Conservation (phyloP, 2,888 invertebrate species). For the Terebella lapidaria region DNA sequence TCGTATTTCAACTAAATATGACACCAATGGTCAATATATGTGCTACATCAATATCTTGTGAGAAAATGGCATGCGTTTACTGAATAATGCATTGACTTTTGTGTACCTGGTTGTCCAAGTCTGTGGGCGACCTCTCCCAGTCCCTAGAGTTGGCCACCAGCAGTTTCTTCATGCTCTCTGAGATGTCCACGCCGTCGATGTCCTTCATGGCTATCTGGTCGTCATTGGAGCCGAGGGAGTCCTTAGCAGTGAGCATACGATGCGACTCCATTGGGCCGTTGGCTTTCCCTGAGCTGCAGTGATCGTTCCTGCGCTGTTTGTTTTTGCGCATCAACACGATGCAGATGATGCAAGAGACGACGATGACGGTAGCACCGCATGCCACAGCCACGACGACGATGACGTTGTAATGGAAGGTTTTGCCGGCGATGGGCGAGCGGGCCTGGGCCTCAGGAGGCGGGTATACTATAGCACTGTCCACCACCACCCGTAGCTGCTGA, state of each 20-base stretch:
- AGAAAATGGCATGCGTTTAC: too few species aligned
- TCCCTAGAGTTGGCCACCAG: not conserved
- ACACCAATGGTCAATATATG: too few species aligned
- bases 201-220: not conserved
- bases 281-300: not conserved
- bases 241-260: not conserved
- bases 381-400: conserved; percentile 18
- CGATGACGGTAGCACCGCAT: conserved; percentile 20
- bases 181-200: not conserved
- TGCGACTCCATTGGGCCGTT: not conserved
- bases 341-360: conserved; percentile 12
- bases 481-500: conserved; percentile 11
- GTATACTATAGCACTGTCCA: conserved; percentile 10
- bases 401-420: conserved; percentile 10
- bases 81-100: too few species aligned
- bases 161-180: not conserved
- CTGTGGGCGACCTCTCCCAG: not conserved
- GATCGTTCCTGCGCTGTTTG: conserved; percentile 6
- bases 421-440: not conserved
- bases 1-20: too few species aligned
- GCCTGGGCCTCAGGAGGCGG: not conserved
- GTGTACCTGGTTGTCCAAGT: not conserved
- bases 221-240: not conserved
- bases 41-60: too few species aligned
- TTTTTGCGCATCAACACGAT: conserved; percentile 16